Evolutionary conservation across 2,797 vertebrate species (phyloP).

Genomic region (Poecilia wingei): DNA sequence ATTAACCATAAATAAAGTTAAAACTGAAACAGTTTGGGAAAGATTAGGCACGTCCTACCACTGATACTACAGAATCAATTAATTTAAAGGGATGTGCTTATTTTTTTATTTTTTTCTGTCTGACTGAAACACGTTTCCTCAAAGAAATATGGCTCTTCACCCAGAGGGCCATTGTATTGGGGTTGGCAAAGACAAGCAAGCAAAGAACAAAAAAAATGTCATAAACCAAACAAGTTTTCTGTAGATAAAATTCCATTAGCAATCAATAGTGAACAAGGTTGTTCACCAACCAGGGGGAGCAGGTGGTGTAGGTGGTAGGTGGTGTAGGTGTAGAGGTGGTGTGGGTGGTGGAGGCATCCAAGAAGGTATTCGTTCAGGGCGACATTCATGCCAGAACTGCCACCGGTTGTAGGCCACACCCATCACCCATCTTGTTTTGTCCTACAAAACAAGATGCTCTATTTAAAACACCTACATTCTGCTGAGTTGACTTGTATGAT

Average conservation of each 20-base stretch:
- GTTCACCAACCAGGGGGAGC: background rate
- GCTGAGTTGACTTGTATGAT: background rate
- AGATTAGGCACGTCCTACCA: background rate
- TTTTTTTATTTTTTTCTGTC: background rate
- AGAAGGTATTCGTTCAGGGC: background rate
- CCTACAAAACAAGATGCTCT: background rate
- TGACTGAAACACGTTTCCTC: background rate
- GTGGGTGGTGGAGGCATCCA: no score
- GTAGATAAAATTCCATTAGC: background rate
- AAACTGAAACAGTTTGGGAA: background rate
- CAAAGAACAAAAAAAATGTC: background rate
- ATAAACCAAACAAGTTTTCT: background rate
- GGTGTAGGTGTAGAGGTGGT: no score
- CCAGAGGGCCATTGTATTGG: background rate
- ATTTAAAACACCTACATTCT: background rate
- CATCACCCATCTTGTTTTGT: no score
- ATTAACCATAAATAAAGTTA: background rate
- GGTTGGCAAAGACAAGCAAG: background rate
- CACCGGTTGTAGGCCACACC: background rate
- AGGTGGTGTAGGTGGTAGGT: no score
- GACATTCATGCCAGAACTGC: background rate
- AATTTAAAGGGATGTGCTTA: background rate
- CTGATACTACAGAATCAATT: background rate
- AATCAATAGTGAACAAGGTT: background rate
- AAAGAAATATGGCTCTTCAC: background rate